Base-by-base conservation (phyloP, 2,113 vertebrate species). In the Lepidothrix coronata region DNA sequence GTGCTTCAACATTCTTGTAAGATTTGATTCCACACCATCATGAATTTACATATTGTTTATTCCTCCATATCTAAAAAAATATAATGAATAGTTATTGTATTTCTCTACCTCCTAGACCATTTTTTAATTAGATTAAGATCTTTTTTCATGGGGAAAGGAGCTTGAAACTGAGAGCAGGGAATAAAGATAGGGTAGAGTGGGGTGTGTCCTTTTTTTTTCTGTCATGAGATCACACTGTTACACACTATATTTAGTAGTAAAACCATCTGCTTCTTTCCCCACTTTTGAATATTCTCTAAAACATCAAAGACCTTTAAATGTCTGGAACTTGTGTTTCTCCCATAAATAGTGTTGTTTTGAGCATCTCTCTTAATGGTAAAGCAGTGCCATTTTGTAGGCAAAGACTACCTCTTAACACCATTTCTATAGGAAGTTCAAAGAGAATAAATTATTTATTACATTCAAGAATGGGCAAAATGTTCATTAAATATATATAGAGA, bases 401-500 rank as follows among this genome's bases (percentile, higher is more conserved):
- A 93, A 91, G 12, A 37, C 43, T 81, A 90, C 28, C 35, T 94
- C 72, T 95, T 96, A 85, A 74, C 55, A 88, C 52, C 31, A 77
- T 90, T 96, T 96, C 41, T 52, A 92, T 12, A 49, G 68, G 35
- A 96, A 93, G 67, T 88, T 94, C 82, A 93, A 95, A 92, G 72
- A 71, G 17, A 90, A 80, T 90, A 61, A 93, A 94, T 91, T 8
- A 88, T 97, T 92, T 92, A 96, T 74, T 78, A 23, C 6, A 31
- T 73, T 91, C 70, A 89, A 85, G 74, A 83, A 82, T 52, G 82
- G 93, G 75, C 51, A 95, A 94, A 94, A 88, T 58, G 66, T 83
- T 95, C 85, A 97, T 96, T 85, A 95, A 95, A 96, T 88, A 96
- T 93, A 86, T 41, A 97, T 35, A 80, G 23, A 95, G 81, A 95